These are phyloP conservation scores for Trachurus trachurus DNA, from an alignment of 2,797 vertebrate genomes.

Conservation along the genomic window DNA sequence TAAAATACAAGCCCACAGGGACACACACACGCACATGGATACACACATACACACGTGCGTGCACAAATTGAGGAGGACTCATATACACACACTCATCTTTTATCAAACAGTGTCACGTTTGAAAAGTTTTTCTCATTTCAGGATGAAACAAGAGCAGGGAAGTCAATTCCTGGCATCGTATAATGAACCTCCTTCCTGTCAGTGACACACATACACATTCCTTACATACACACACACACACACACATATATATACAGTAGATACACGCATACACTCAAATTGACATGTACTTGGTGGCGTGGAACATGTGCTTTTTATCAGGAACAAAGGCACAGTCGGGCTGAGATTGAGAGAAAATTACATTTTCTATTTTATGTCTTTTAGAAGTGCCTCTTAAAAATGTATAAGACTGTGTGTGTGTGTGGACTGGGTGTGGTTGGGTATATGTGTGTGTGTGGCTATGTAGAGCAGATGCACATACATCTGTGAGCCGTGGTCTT, in stretches of 20 bases:
- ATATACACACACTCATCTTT: slow-evolving; percentile 27
- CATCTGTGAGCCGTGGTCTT: slow-evolving; percentile 21
- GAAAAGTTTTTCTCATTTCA: slow-evolving; percentile 82
- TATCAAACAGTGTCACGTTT: slow-evolving; percentile 76
- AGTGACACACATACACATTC: slow-evolving; percentile 41
- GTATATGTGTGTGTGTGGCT: slow-evolving; percentile 16
- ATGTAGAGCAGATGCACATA: slow-evolving; percentile 5
- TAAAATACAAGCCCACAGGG: slow-evolving; percentile 27
- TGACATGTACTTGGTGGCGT: slow-evolving; percentile 66
- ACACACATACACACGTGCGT: neutral
- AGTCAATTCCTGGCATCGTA: slow-evolving; percentile 72
- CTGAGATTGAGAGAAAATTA: slow-evolving; percentile 66
- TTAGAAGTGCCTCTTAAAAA: slow-evolving; percentile 61
- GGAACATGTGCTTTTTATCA: slow-evolving; percentile 76
- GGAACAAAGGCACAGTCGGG: slow-evolving; percentile 36
- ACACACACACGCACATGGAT: neutral
- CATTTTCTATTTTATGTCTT: slow-evolving; percentile 59
- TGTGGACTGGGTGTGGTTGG: slow-evolving; percentile 16
- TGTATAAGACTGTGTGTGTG: slow-evolving; percentile 34
- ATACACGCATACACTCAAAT: slow-evolving; percentile 6
- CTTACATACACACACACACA: slow-evolving; percentile 43
- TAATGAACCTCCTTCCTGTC: slow-evolving; percentile 73
- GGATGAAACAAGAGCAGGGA: slow-evolving; percentile 72
- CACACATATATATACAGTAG: slow-evolving; percentile 21
- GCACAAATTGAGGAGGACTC: slow-evolving; percentile 1